Base-by-base conservation (phyloP, 2,797 vertebrate species). In the Salarias fasciatus region DNA sequence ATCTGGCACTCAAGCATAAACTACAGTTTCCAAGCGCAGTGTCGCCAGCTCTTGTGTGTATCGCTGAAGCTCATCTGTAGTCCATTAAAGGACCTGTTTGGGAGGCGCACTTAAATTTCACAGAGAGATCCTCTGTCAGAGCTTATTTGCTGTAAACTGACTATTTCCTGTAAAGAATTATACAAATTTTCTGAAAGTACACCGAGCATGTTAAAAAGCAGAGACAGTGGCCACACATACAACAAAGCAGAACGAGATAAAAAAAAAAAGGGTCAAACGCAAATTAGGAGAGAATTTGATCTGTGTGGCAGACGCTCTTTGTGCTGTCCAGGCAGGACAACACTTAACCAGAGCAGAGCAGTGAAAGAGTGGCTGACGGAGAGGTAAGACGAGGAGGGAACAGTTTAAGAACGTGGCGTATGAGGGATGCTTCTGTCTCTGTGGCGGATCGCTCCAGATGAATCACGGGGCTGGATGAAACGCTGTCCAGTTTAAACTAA, bases 241-340 rank as follows among this genome's bases (percentile, higher is more conserved):
- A 63, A 72, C 53, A 62, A 67, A 72, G 18, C 18, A 63, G 85
- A 73, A 80, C 69, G 73, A 63, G 72, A 84, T 76, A 81, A 72
- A 80, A 63, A 77, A 56, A 81, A 72, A 80, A 63, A 77, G 56
- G 70, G 69, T 77, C 69, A 60, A 88, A 92, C 92, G 76, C 73
- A 71, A 88, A 90, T 92, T 85, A 91, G 42, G 60, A 78, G 65
- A 69, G 45, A 90, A 92, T 88, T 86, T 64, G 87, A 91, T 91
- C 80, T 77, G 13, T 66, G 70, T 71, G 54, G 48, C 47, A 75
- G 72, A 88, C 72, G 87, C 89, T 91, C 79, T 91, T 88, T 90
- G 84, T 86, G 71, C 72, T 77, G 69, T 76, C 49, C 63, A 84
- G 76, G 66, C 73, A n/a, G n/a, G 52, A 68, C 65, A 47, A 83